phyloP scores from a whole-genome alignment of 2,888 invertebrate species.

The Heliconius charithonia region DNA sequence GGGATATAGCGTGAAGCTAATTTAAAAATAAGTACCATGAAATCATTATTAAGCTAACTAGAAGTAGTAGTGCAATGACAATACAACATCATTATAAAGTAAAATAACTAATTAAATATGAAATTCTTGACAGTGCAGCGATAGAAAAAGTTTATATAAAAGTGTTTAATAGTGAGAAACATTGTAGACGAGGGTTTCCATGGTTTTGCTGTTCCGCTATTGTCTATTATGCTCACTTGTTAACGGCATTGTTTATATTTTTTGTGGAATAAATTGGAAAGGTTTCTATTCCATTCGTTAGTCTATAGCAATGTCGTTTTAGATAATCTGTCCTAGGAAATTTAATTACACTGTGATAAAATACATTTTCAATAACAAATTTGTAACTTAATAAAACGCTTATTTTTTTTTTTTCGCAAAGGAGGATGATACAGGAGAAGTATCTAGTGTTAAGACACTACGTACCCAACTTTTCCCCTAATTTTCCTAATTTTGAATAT shows the following conservation, averaged over 20 bases:
- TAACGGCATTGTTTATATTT: slow-evolving; percentile 13
- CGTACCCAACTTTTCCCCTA: too few relatives aligned
- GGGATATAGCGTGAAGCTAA: too few relatives aligned
- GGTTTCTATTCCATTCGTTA: neutral
- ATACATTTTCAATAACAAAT: too few relatives aligned
- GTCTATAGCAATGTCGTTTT: neutral
- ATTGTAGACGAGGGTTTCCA: slow-evolving; percentile 33
- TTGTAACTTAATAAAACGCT: too few relatives aligned
- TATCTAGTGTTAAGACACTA: too few relatives aligned
- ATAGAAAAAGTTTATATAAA: slow-evolving; percentile 26
- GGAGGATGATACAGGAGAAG: too few relatives aligned
- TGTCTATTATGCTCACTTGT: slow-evolving; percentile 21
- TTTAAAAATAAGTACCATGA: neutral
- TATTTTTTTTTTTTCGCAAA: too few relatives aligned
- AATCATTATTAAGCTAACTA: neutral
- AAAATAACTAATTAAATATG: slow-evolving; percentile 25
- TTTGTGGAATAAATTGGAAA: neutral
- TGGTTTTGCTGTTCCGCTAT: slow-evolving; percentile 27
- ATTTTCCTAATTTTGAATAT: too few relatives aligned
- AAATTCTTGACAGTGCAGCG: slow-evolving; percentile 6
- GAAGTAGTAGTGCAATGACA: neutral
- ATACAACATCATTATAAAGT: slow-evolving; percentile 26
- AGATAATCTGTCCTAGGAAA: too few relatives aligned
- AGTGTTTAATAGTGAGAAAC: slow-evolving; percentile 42
- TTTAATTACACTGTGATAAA: too few relatives aligned